phyloP scores from a whole-genome alignment of 2,797 vertebrate genomes.

The Emys orbicularis region DNA sequence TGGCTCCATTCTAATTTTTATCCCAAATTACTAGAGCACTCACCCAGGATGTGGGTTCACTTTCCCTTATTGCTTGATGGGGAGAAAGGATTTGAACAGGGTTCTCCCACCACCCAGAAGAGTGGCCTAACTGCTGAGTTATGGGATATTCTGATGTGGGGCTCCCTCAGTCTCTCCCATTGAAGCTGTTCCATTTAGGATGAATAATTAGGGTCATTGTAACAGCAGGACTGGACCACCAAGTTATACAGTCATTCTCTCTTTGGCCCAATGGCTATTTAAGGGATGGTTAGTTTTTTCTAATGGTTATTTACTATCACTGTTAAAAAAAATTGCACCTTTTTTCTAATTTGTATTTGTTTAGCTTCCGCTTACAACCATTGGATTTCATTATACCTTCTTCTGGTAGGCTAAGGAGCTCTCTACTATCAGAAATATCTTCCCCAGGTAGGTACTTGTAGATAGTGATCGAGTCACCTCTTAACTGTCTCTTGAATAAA shows the following conservation, averaged over 20 bases:
- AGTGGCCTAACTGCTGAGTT: not conserved
- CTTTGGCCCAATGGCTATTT: not conserved
- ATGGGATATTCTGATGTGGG: not conserved
- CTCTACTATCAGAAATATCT: not conserved
- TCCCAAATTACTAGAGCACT: not conserved
- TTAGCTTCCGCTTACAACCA: not conserved
- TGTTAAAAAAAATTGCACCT: not conserved
- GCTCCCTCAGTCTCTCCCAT: not conserved
- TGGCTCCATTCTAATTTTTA: not conserved
- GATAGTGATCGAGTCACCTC: not conserved
- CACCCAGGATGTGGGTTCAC: not conserved
- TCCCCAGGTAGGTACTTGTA: not conserved
- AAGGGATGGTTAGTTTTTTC: not conserved
- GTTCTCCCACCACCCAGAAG: not conserved
- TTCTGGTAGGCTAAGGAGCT: not conserved
- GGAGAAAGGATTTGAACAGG: not conserved
- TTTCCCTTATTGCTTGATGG: not conserved
- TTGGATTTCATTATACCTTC: not conserved
- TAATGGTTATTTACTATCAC: not conserved
- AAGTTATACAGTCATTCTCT: not conserved
- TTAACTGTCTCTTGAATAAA: not conserved
- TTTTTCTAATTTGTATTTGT: not conserved
- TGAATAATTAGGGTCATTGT: not conserved
- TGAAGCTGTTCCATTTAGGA: not conserved
- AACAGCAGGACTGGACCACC: not conserved